Evolutionary conservation across 2,113 vertebrate species (phyloP).

Genomic region (Phoenicopterus ruber): DNA sequence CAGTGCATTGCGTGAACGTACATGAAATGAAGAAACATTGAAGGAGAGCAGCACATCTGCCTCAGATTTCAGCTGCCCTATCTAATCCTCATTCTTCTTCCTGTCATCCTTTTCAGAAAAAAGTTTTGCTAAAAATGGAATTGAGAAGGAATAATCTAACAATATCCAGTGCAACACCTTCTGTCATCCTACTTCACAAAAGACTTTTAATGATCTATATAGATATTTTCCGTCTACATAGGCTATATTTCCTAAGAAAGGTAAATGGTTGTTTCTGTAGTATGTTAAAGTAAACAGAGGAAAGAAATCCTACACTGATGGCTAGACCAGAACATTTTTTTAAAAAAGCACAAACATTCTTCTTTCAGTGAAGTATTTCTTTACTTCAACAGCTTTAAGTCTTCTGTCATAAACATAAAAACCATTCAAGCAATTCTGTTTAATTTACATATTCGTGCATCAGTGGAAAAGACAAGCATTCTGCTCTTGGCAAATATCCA

Average conservation of each 20-base stretch:
- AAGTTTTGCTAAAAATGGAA: neutral
- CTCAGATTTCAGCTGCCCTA: neutral
- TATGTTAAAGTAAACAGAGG: neutral
- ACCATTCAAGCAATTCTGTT: neutral
- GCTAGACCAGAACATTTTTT: neutral
- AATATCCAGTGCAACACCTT: neutral
- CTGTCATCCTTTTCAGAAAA: neutral
- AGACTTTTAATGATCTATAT: neutral
- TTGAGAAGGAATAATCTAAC: neutral
- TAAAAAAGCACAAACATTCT: neutral
- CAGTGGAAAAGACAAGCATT: constrained; percentile 1
- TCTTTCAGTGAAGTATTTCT: neutral
- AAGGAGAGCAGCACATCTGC: neutral
- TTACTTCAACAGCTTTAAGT: neutral
- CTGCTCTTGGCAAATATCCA: constrained; percentile 2
- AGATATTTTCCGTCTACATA: neutral
- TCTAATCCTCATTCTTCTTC: neutral
- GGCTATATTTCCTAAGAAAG: neutral
- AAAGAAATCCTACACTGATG: neutral
- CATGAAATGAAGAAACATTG: neutral
- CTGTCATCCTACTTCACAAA: neutral
- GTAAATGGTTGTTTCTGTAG: neutral
- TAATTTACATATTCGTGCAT: constrained; percentile 1
- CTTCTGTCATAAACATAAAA: constrained; percentile 12
- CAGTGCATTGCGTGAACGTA: neutral